phyloP scores from a whole-genome alignment of 2,113 vertebrate species.

The Ptilonorhynchus violaceus region DNA sequence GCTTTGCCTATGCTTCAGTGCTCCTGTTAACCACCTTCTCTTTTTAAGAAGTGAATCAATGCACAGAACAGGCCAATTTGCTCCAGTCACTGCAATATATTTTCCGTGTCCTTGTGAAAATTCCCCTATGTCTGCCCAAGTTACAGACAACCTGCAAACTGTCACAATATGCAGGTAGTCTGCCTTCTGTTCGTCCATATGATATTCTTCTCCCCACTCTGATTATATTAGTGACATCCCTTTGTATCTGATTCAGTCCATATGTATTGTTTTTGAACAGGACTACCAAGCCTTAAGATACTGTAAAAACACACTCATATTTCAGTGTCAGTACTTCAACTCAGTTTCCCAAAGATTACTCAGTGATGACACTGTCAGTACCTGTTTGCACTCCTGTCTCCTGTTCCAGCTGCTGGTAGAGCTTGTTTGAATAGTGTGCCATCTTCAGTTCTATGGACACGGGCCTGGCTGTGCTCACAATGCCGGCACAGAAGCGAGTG shows the following conservation, averaged over 20 bases:
- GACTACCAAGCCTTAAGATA: neutral
- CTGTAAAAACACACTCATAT: rapidly evolving
- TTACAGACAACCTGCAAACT: neutral
- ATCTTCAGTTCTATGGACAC: slow-evolving; percentile 89
- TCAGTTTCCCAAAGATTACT: neutral
- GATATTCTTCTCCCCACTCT: neutral
- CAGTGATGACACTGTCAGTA: slow-evolving; percentile 13
- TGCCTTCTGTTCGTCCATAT: neutral
- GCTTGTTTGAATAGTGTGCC: slow-evolving; percentile 91
- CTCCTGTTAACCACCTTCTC: neutral
- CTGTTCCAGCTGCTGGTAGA: slow-evolving; percentile 87
- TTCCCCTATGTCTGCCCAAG: neutral
- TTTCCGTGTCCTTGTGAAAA: neutral
- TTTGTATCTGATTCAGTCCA: neutral
- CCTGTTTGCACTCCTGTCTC: slow-evolving; percentile 93
- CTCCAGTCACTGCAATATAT: neutral
- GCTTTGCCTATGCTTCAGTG: neutral
- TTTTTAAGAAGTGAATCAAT: neutral
- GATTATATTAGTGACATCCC: neutral
- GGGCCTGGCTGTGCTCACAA: slow-evolving; percentile 88
- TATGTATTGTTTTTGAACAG: rapidly evolving
- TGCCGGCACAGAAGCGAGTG: slow-evolving; percentile 90
- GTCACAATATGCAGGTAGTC: neutral
- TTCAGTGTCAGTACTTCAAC: neutral
- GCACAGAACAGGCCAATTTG: neutral